Evolutionary conservation across 2,797 vertebrate species (phyloP), one percentile per base, ranked within the genome.

Genomic region (Coregonus suidteri): DNA sequence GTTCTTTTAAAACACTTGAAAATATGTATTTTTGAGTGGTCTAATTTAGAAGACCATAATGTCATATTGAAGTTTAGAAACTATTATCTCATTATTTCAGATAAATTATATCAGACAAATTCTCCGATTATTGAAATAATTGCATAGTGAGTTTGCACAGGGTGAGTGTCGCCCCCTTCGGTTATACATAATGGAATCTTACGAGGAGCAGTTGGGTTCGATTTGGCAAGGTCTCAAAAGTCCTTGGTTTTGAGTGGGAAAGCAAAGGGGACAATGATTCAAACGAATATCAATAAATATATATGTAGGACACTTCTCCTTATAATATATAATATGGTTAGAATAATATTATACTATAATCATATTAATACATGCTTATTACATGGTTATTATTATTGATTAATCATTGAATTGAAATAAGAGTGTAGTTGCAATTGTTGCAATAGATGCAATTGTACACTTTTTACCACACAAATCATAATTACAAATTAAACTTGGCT

Each of bases 141-240:
- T 15, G 2, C 16, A 14, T 20, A n/a, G 6, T 9, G 1, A n/a
- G 20, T n/a, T 34, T 51, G 69, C 18, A 13, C 51, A 56, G 30
- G 71, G 53, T 35, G 14, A 18, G 71, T 31, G 71, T 73, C 71
- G 51, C 71, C 71, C 71, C 52, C 71, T 73, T 31, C 25, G 25
- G 70, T 52, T 25, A 51, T 52, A 52, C n/a, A 71, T 3, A 6
- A 18, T 6, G 34, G 6, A 6, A n/a, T n/a, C 34, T 18, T 35
- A 68, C 3, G n/a, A 14, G 9, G 62, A 47, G 62, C 20, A 3
- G 25, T 69, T 69, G 67, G 16, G 67, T 41, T 69, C 16, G 14
- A 41, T 35, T 68, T 37, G 34, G 56, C 56, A 59, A 15, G 56
- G 56, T 59, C 56, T 6, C 4, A 59, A 59, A 20, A 3, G 0